Evolutionary conservation across 2,797 vertebrate species (phyloP).

Genomic region (Lepus townsendii): DNA sequence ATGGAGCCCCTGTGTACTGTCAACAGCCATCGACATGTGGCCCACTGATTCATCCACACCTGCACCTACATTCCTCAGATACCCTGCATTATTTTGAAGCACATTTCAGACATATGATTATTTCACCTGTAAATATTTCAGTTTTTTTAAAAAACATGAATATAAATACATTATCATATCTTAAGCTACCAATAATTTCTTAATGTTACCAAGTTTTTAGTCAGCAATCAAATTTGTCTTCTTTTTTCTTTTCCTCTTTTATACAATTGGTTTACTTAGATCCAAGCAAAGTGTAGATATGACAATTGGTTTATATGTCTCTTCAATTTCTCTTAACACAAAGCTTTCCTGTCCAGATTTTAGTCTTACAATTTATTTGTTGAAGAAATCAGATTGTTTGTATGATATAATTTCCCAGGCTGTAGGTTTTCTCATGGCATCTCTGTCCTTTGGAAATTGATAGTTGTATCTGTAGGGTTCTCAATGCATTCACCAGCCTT

Average conservation of each 20-base stretch:
- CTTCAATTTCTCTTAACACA: not conserved
- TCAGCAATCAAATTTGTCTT: not conserved
- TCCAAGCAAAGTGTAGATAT: not conserved
- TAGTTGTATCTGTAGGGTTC: not conserved
- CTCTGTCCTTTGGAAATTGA: not conserved
- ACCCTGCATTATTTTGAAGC: not conserved
- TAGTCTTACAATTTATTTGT: not conserved
- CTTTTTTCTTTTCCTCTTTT: not conserved
- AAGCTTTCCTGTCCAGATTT: not conserved
- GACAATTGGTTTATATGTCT: not conserved
- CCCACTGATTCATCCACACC: not conserved
- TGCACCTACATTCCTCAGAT: not conserved
- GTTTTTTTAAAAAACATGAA: not conserved
- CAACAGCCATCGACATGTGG: not conserved
- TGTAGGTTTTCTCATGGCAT: not conserved
- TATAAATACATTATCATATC: not conserved
- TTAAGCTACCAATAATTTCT: constrained; percentile 25
- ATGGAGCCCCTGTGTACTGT: not conserved
- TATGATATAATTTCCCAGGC: not conserved
- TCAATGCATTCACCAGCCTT: too few species aligned
- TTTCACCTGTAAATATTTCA: constrained; percentile 26
- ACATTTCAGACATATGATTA: not conserved
- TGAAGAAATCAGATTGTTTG: not conserved
- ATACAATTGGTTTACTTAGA: not conserved
- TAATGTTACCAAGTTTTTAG: not conserved